Evolutionary conservation across 2,113 vertebrate species (phyloP).

Genomic region (Azemiops feae): DNA sequence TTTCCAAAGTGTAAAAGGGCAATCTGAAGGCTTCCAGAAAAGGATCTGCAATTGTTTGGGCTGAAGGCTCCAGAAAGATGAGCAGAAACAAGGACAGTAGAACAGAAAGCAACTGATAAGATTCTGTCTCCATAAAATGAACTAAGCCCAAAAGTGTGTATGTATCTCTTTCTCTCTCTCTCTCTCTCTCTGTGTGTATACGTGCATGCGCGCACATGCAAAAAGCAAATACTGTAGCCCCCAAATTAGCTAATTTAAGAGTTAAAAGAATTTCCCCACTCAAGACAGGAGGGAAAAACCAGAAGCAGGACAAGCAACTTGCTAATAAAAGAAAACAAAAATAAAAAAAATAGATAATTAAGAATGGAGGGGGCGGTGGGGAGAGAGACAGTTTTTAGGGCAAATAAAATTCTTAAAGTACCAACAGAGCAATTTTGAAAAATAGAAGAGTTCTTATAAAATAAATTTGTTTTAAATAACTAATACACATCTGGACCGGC

Average conservation of each 20-base stretch:
- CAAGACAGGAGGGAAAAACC: not conserved
- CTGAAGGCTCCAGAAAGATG: not conserved
- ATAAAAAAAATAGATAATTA: not conserved
- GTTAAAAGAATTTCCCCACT: not conserved
- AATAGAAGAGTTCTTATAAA: not conserved
- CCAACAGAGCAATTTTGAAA: not conserved
- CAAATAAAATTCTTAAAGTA: not conserved
- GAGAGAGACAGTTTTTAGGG: not conserved
- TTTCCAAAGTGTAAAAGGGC: not conserved
- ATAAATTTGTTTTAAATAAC: not conserved
- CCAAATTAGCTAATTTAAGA: not conserved
- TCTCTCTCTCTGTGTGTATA: not conserved
- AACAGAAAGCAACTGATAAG: not conserved
- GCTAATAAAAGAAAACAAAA: not conserved
- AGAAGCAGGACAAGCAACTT: not conserved
- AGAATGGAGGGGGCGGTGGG: not conserved
- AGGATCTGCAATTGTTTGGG: not conserved
- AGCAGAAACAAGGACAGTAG: not conserved
- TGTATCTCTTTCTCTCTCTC: not conserved
- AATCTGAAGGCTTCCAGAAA: not conserved
- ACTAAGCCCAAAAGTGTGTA: not conserved
- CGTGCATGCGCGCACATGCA: rapidly evolving
- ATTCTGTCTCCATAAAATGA: not conserved
- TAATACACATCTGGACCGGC: not conserved
- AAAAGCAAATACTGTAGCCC: not conserved